A percentile compares a stretch with the other conserved stretches of the same genome.
Conservation (phyloP, 2,888 invertebrate genomes). For the Chrysolina oricalcia region DNA sequence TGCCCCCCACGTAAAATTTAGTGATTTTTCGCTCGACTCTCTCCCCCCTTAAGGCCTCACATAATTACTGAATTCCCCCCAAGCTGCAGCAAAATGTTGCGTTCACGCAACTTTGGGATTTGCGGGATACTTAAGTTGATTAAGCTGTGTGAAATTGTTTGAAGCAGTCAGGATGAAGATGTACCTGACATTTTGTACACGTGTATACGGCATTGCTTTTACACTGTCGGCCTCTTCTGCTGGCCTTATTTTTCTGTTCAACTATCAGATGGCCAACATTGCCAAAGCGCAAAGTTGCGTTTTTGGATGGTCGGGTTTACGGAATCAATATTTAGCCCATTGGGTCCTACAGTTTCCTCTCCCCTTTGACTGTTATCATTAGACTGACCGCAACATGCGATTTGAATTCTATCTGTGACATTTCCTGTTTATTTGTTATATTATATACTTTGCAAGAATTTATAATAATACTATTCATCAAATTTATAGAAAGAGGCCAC, state of each 20-base stretch:
- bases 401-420: too few species aligned
- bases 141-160: constrained; percentile 11
- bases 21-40: too few species aligned
- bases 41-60: too few species aligned
- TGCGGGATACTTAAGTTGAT: neutral
- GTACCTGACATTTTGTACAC: constrained; percentile 19
- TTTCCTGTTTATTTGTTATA: constrained; percentile 24
- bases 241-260: constrained; percentile 7
- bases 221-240: neutral
- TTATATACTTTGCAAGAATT: constrained; percentile 15
- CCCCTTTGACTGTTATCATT: too few species aligned
- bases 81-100: constrained; percentile 19
- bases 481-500: neutral
- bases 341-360: too few species aligned
- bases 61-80: too few species aligned
- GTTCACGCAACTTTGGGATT: too few species aligned
- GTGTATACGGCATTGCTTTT: constrained; percentile 8
- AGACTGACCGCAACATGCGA: too few species aligned
- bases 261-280: constrained; percentile 17
- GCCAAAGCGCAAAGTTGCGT: too few species aligned
- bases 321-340: constrained; percentile 11
- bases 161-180: constrained; percentile 9
- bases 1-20: too few species aligned
- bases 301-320: constrained; percentile 15
- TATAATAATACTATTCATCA: constrained; percentile 4